A percentile compares a stretch with the other conserved stretches of the same genome.
Evolutionary conservation across 1,140 invertebrate species (phyloP).

Genomic region (Brachionus rotundiformis): DNA sequence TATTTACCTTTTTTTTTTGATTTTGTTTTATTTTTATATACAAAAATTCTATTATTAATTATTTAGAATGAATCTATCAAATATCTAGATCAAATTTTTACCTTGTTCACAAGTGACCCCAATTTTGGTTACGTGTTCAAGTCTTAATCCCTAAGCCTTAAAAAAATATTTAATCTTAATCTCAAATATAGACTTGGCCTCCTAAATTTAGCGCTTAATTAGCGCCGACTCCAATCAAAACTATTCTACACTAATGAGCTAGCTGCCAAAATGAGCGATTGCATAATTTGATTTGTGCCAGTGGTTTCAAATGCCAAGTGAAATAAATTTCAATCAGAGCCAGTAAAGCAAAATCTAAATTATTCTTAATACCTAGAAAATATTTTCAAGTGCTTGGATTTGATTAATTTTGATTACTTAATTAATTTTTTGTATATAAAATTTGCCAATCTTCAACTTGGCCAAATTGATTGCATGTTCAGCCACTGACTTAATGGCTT

Average conservation of each 20-base stretch:
- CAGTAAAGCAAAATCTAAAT: no score
- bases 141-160: neutral
- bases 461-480: no score
- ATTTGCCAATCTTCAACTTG: no score
- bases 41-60: neutral
- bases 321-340: no score
- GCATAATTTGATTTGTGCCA: neutral
- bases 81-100: conserved; percentile 5
- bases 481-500: no score
- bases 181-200: neutral
- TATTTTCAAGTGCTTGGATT: no score
- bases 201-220: neutral
- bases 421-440: no score
- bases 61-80: neutral
- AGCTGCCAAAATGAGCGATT: neutral
- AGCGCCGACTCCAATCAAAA: neutral
- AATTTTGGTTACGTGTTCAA: conserved; percentile 25
- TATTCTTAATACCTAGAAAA: no score
- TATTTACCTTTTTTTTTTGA: conserved; percentile 11
- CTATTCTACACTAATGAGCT: neutral
- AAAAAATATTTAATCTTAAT: conserved; percentile 9
- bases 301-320: no score
- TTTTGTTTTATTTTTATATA: neutral
- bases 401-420: no score
- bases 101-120: neutral